Evolutionary conservation across 2,797 vertebrate species (phyloP).

Genomic region (Phataginus tetradactyla): DNA sequence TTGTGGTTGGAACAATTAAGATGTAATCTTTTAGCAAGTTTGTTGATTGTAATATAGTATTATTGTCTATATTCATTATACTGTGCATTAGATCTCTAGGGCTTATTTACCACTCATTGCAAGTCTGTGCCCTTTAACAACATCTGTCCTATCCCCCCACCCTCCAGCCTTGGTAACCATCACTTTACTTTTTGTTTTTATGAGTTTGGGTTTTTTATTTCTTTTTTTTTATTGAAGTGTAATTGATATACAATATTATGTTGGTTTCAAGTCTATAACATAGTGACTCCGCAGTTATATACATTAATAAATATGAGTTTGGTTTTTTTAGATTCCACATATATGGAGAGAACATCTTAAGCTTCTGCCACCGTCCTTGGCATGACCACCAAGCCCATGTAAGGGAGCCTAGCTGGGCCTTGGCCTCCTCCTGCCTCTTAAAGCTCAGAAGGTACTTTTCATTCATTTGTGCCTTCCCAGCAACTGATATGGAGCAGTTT

Average conservation of each 20-base stretch:
- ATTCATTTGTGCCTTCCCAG: background rate
- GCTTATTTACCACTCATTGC: background rate
- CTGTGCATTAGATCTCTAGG: background rate
- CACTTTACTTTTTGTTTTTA: background rate
- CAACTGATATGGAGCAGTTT: background rate
- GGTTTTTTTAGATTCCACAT: background rate
- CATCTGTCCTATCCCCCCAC: background rate
- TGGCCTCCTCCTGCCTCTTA: background rate
- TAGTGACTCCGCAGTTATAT: too few species aligned
- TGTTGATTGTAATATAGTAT: background rate
- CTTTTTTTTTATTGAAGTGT: background rate
- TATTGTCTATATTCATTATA: background rate
- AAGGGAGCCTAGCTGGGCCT: too few species aligned
- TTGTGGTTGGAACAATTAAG: background rate
- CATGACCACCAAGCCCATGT: background rate
- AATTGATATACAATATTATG: too few species aligned
- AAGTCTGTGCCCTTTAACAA: background rate
- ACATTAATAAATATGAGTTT: background rate
- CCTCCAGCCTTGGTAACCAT: background rate
- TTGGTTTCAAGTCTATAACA: too few species aligned
- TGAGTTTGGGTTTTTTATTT: background rate
- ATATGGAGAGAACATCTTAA: background rate
- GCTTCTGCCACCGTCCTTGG: background rate
- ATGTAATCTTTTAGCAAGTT: background rate
- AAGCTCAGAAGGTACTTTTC: background rate